Evolutionary conservation across 1,140 invertebrate genomes (phyloP), one percentile per base, ranked within the genome.

Genomic region (Zaprionus gabonicus): DNA sequence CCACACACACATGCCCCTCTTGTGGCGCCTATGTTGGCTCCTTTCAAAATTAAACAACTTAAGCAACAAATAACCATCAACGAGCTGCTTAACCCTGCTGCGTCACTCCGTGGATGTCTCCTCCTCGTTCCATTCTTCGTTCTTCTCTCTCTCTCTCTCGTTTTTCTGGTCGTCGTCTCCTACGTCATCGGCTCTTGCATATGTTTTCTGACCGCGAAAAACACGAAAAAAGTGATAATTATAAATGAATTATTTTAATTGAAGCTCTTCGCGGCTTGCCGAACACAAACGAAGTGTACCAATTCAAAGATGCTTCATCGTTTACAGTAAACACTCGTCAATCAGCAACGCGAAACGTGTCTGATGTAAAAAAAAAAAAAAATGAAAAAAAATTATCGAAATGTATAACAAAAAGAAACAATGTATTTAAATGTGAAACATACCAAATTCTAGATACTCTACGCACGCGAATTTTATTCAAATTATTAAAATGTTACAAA

Each of bases 1-100:
- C 94, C 15, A 94, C 95, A 60, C 96, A 96, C 80, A 94, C 94
- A 72, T 96, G 96, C 83, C 94, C 95, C 12, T 93, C 93, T 62
- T 96, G 96, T 76, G 93, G 93, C 20, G 80, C 93, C 5, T 96
- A 93, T 71, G 80, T 96, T 23, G 96, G 96, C 25, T 91, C 93
- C 12, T 95, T 95, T 63, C 69, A 76, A 2, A 91, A 86, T 34
- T 86, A 58, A 69, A n/a, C 41, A 17, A 46, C n/a, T 5, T 15
- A 15, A 46, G 6, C 17, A 3, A 46, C n/a, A 46, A 17, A 46
- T 17, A 17, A 46, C n/a, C 9, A 17, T 17, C 2, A 46, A 17
- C n/a, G n/a, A 46, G 15, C 38, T 46, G 7, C 7, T 44, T 1
- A n/a, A 6, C 15, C 15, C 5, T n/a, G 13, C 38, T 44, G 15